These are phyloP conservation scores for Channa maculata DNA, from an alignment of 2,113 vertebrate genomes.

Conservation along the genomic window DNA sequence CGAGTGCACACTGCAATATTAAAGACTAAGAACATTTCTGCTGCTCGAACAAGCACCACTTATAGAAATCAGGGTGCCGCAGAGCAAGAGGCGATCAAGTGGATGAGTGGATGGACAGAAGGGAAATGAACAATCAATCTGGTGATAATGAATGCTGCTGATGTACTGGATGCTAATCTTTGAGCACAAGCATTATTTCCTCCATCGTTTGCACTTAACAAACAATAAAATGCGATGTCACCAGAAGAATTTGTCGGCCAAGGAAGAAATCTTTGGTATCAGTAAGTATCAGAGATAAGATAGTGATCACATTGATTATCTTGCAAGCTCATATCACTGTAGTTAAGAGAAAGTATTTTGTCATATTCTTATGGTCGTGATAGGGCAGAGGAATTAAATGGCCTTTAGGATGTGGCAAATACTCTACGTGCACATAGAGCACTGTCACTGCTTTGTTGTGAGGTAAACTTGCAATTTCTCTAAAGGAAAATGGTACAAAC, in stretches of 20 bases:
- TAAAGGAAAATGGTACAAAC: slow-evolving; percentile 70
- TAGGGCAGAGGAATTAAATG: neutral
- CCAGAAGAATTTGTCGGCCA: neutral
- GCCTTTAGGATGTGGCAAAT: neutral
- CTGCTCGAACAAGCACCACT: neutral
- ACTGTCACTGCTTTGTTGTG: neutral
- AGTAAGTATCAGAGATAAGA: slow-evolving; percentile 33
- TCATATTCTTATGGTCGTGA: neutral
- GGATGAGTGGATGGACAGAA: slow-evolving; percentile 2
- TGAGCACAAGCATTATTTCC: slow-evolving; percentile 15
- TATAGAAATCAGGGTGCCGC: slow-evolving; percentile 5
- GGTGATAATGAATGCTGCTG: slow-evolving; percentile 4
- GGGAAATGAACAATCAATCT: neutral
- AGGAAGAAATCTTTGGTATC: slow-evolving; percentile 25
- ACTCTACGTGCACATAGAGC: neutral
- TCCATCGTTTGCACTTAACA: slow-evolving; percentile 1
- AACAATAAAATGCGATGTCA: slow-evolving; percentile 30
- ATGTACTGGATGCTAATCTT: slow-evolving; percentile 16
- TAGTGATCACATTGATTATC: neutral
- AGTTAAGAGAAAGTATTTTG: slow-evolving; percentile 2
- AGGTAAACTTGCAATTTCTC: neutral
- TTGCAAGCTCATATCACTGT: neutral
- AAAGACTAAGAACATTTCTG: slow-evolving; percentile 1
- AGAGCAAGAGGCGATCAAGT: slow-evolving; percentile 25
- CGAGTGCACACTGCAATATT: neutral